Conservation (phyloP, 2,888 invertebrate genomes). For the Panopea generosa region DNA sequence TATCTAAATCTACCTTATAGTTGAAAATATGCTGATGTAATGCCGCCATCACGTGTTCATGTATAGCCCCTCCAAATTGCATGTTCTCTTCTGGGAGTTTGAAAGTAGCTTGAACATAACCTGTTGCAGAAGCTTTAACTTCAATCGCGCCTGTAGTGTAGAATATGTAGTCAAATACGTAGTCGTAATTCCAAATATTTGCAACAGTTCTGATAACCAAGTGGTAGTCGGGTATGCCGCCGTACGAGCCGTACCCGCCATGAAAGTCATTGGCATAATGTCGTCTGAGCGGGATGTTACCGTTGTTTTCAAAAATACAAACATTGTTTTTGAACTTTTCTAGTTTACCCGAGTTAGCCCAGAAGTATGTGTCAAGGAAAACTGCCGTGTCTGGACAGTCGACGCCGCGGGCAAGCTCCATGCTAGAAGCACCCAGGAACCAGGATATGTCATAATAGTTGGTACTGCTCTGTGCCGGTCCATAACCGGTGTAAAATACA, state of each 20-base stretch:
- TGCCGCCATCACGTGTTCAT: constrained; percentile 66
- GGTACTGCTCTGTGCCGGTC: constrained; percentile 62
- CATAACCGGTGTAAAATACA: constrained; percentile 74
- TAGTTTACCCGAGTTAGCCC: constrained; percentile 54
- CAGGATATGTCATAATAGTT: constrained; percentile 71
- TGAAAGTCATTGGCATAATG: constrained; percentile 67
- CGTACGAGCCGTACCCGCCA: constrained; percentile 64
- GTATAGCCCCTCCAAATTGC: constrained; percentile 65
- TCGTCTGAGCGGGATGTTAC: constrained; percentile 72
- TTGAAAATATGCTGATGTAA: constrained; percentile 77
- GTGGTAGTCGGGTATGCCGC: constrained; percentile 68
- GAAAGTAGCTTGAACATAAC: constrained; percentile 72
- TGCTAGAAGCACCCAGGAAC: constrained; percentile 69
- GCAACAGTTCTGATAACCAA: constrained; percentile 74
- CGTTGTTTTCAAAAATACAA: constrained; percentile 79
- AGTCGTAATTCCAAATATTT: constrained; percentile 77
- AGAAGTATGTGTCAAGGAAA: constrained; percentile 69
- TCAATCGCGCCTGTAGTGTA: constrained; percentile 76
- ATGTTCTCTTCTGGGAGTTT: constrained; percentile 46
- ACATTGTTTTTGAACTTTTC: constrained; percentile 59
- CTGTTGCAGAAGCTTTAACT: constrained; percentile 71
- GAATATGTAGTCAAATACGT: constrained; percentile 78
- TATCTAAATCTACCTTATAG: constrained; percentile 79
- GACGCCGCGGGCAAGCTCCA: constrained; percentile 75
- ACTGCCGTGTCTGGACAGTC: constrained; percentile 79